A percentile compares a stretch with the other conserved stretches of the same genome.
Conservation (phyloP, 2,113 vertebrate genomes). For the Forbesichthys agassizii region DNA sequence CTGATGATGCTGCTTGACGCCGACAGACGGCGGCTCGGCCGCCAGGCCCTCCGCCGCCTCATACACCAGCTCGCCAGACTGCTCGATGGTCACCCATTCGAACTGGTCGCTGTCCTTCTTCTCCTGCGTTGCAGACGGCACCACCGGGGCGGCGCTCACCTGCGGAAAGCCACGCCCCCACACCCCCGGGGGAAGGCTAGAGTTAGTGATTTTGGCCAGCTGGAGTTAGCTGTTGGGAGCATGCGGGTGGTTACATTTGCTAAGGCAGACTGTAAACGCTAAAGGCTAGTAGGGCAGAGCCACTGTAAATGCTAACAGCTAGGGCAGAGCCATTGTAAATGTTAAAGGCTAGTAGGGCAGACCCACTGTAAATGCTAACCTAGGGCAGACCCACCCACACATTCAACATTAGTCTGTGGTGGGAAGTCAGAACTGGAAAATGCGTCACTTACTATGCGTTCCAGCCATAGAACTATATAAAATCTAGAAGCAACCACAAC, state of each 20-base stretch:
- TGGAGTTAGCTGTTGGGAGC: background rate
- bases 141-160: slow-evolving; percentile 95
- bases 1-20: slow-evolving; percentile 62
- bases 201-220: background rate
- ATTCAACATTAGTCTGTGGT: too few species aligned
- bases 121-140: slow-evolving; percentile 90
- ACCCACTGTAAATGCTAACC: too few species aligned
- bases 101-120: slow-evolving; percentile 99
- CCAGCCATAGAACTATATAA: too few species aligned
- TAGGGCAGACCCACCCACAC: too few species aligned
- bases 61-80: slow-evolving; percentile 95
- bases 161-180: slow-evolving; percentile 50
- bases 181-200: background rate
- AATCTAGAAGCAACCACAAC: too few species aligned
- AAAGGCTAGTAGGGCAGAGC: too few species aligned
- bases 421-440: too few species aligned
- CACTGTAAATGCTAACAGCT: too few species aligned
- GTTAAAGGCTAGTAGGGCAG: too few species aligned
- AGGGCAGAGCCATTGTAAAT: too few species aligned
- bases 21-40: slow-evolving; percentile 91
- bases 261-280: too few species aligned
- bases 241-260: background rate
- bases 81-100: slow-evolving; percentile 99
- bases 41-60: slow-evolving; percentile 95
- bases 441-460: too few species aligned